A percentile compares a stretch with the other conserved stretches of the same genome.
These are phyloP conservation scores for Parasteatoda lunata DNA, from an alignment of 2,888 invertebrate genomes.

Conservation along the genomic window DNA sequence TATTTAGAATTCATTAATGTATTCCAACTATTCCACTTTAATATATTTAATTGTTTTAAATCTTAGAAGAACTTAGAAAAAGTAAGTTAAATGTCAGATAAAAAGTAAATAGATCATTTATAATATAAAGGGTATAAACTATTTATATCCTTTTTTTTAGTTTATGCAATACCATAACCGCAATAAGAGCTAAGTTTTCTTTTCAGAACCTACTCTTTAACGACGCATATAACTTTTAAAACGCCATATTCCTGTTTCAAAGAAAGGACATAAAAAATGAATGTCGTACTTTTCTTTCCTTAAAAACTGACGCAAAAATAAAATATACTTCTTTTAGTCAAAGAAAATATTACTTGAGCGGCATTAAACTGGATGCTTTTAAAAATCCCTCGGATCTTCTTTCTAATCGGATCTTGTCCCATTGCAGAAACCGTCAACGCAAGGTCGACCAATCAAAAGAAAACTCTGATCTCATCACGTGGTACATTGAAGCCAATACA, in stretches of 20 bases:
- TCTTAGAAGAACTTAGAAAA: no score
- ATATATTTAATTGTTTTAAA: no score
- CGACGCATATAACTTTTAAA: background rate
- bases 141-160: no score
- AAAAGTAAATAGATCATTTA: no score
- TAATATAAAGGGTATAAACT: no score
- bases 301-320: conserved; percentile 3
- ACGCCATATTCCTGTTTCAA: background rate
- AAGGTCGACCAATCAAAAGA: conserved; percentile 49
- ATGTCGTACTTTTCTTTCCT: background rate
- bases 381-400: background rate
- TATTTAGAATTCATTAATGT: no score
- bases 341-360: conserved; percentile 16
- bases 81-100: no score
- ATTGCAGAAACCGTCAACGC: background rate
- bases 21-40: no score
- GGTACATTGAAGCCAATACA: conserved; percentile 53
- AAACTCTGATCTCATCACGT: conserved; percentile 49
- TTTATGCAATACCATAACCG: no score
- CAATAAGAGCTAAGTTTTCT: background rate
- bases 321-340: background rate
- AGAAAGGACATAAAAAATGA: conserved; percentile 9
- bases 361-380: conserved; percentile 18
- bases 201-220: conserved; percentile 1
- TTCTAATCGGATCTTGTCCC: conserved; percentile 32